These are phyloP conservation scores for Crotalus helleri DNA, from an alignment of 2,113 vertebrate genomes.

Conservation along the genomic window DNA sequence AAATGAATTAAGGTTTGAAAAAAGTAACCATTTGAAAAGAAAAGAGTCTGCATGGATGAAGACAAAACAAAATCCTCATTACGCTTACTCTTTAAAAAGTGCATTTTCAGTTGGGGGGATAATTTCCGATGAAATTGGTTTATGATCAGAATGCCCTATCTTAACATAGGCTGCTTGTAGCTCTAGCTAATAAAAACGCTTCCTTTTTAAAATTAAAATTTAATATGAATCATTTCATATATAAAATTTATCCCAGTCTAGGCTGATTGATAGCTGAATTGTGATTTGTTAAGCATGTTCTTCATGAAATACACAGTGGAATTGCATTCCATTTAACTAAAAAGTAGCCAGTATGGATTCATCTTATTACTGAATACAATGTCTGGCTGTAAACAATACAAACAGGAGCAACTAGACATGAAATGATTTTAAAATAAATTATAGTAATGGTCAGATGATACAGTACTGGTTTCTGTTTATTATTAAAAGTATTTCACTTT, in stretches of 20 bases:
- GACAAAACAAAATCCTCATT: slow-evolving; percentile 26
- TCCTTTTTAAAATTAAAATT: slow-evolving; percentile 66
- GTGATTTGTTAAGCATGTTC: slow-evolving; percentile 74
- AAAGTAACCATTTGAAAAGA: slow-evolving; percentile 33
- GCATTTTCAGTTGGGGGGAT: background rate
- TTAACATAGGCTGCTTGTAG: slow-evolving; percentile 48
- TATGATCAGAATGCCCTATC: slow-evolving; percentile 12
- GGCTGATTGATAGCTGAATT: slow-evolving; percentile 74
- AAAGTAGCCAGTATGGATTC: slow-evolving; percentile 81
- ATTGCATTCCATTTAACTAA: slow-evolving; percentile 79
- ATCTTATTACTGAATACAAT: slow-evolving; percentile 73
- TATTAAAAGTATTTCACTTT: slow-evolving; percentile 72
- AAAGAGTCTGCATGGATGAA: slow-evolving; percentile 57
- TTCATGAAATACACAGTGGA: slow-evolving; percentile 70
- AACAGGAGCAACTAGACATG: slow-evolving; percentile 80
- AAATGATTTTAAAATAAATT: slow-evolving; percentile 83
- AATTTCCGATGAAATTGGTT: background rate
- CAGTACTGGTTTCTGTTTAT: slow-evolving; percentile 64
- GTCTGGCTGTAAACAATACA: slow-evolving; percentile 82
- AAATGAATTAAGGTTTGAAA: slow-evolving; percentile 42
- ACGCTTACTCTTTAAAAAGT: background rate
- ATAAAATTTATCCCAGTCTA: slow-evolving; percentile 79
- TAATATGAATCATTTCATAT: slow-evolving; percentile 66
- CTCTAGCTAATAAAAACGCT: slow-evolving; percentile 43
- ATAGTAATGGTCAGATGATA: slow-evolving; percentile 79